Evolutionary conservation across 2,888 invertebrate species (phyloP), one percentile per base, ranked within the genome.

Genomic region (Parnassius smintheus): DNA sequence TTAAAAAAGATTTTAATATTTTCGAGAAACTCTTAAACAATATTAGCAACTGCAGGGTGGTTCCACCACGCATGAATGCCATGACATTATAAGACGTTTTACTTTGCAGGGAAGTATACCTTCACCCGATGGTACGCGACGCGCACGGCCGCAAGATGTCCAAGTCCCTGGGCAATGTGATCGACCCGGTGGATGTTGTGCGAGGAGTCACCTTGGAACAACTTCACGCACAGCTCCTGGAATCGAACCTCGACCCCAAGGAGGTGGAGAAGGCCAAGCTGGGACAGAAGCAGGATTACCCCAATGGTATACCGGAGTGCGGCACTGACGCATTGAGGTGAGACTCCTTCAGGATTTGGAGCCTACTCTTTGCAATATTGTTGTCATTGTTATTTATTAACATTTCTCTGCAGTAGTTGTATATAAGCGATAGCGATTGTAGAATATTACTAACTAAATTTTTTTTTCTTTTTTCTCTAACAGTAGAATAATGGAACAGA

Each of bases 141-240:
- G 97, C 99, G 0, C 98, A 99, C 82, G 99, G 99, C 0, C 94
- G 98, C 61, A 99, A 99, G 91, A 99, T 99, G 99, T 98, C 98
- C 72, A 99, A 99, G 84, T 99, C 98, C 0, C 91, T 99, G 65
- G 99, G 99, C 61, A 99, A 99, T 83, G 98, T 99, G 3, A 96
- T 99, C 70, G 98, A 99, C 87, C 99, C 99, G 0, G 94, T 99
- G 86, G 97, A 99, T 85, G 98, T 99, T 1, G 98, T 99, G 63
- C 90, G 92, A 9, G 99, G 99, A 2, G 95, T 97, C 70, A 93
- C 95, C 0, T 86, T 99, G 56, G 95, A 97, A 79, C 94, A 95
- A 77, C 92, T 98, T 1, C 95, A 98, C 75, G 92, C 92, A 2
- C 95, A 96, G 78, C 90, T 98, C 9, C 73, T 85, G 46, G 93